phyloP scores from a whole-genome alignment of 2,113 vertebrate genomes.

The Crotophaga sulcirostris region DNA sequence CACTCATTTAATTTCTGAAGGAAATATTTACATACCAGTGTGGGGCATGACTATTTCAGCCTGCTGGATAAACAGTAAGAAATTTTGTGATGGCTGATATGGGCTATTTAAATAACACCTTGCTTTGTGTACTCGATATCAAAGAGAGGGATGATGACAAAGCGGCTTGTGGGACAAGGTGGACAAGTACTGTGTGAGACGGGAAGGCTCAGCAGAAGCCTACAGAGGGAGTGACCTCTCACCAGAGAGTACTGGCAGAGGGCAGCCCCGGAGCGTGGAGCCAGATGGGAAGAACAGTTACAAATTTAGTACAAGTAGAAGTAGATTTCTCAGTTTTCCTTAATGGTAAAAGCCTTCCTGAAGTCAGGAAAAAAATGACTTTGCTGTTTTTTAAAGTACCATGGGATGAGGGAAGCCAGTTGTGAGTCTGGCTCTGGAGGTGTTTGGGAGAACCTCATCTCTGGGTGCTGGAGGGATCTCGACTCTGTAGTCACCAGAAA shows the following conservation, averaged over 20 bases:
- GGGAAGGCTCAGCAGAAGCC: background rate
- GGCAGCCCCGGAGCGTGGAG: background rate
- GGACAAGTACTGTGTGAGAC: background rate
- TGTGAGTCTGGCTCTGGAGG: background rate
- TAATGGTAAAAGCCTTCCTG: background rate
- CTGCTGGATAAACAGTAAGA: background rate
- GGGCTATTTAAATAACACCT: background rate
- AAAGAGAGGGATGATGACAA: background rate
- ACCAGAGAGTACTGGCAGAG: background rate
- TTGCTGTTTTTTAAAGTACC: background rate
- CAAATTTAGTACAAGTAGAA: background rate
- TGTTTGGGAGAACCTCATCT: accelerated
- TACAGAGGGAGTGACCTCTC: accelerated
- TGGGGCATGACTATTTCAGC: background rate
- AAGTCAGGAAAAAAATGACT: background rate
- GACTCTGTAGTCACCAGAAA: background rate
- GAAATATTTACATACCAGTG: constrained; percentile 9
- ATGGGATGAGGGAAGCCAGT: background rate
- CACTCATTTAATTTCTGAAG: background rate
- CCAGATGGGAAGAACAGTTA: background rate
- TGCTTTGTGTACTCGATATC: background rate
- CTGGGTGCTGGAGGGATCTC: background rate
- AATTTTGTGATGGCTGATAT: background rate
- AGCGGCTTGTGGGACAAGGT: background rate
- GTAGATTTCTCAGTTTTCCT: background rate